A percentile compares a stretch with the other conserved stretches of the same genome.
Evolutionary conservation across 2,113 vertebrate genomes (phyloP).

Genomic region (Zapornia atra): DNA sequence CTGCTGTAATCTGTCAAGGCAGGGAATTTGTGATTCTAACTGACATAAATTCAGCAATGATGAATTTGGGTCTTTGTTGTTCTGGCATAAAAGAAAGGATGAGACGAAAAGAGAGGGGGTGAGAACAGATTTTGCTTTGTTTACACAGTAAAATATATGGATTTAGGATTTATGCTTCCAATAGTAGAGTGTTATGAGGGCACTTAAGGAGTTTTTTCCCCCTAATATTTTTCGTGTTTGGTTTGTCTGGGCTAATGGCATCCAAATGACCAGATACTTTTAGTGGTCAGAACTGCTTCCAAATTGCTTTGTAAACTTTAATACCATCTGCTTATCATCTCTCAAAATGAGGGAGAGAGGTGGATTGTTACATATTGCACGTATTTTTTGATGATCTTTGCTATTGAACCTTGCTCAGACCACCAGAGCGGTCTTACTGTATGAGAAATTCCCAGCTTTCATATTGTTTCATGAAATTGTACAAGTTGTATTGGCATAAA

Average conservation of each 20-base stretch:
- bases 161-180: neutral
- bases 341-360: neutral
- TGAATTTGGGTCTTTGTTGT: neutral
- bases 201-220: neutral
- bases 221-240: neutral
- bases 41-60: neutral
- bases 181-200: neutral
- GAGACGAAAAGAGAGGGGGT: neutral
- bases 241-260: neutral
- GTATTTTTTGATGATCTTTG: neutral
- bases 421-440: neutral
- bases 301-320: constrained; percentile 2
- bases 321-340: constrained; percentile 1
- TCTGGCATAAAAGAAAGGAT: neutral
- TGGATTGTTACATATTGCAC: neutral
- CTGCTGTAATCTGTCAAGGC: constrained; percentile 38
- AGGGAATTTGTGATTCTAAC: neutral
- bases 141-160: neutral
- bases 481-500: neutral
- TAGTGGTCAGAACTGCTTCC: neutral
- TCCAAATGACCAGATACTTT: neutral
- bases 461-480: neutral
- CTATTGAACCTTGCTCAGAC: neutral
- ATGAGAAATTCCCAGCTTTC: neutral
- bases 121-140: neutral